Evolutionary conservation across 2,113 vertebrate genomes (phyloP), one percentile per base, ranked within the genome.

Genomic region (Hassar affinis): DNA sequence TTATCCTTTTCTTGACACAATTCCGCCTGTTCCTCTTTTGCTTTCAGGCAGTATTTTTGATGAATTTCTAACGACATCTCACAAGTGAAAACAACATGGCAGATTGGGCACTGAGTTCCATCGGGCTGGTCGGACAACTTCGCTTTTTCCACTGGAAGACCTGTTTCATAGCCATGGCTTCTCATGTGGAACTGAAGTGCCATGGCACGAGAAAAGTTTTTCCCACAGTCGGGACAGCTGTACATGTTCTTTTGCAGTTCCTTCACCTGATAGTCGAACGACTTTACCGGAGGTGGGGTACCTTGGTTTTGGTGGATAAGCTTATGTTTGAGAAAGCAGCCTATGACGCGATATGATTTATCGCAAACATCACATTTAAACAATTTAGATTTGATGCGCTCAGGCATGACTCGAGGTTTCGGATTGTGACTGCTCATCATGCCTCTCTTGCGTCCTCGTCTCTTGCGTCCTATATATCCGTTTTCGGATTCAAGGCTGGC

Each of bases 121-220:
- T 88, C 89, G 52, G 89, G 62, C 0, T 14, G 59, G 17, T 74
- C 72, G 1, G 62, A 22, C 17, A 91, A 87, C 17, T 81, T 66
- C 0, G 86, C 79, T 3, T 90, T 90, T 0, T 81, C 47, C 8
- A 89, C 79, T 0, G 90, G 88, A 59, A 86, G 87, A 7, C 90
- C 91, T 0, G 86, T 93, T 83, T 94, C 92, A 51, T 93, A 93
- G 25, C 93, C 94, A 22, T 95, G 94, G 85, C 93, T 93, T 78
- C 89, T 94, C 94, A 94, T 94, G 64, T 95, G 94, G 83, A 94
- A 95, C 92, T 94, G 92, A 27, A 94, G 93, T 0, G 94, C 93
- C 89, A 94, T 94, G 35, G 91, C 94, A 17, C 93, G 89, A 1
- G 93, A 94, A 47, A 94, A 95, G 49, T 90, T 88, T 81, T 94